Conservation (phyloP, 2,797 vertebrate genomes). For the Clangula hyemalis region DNA sequence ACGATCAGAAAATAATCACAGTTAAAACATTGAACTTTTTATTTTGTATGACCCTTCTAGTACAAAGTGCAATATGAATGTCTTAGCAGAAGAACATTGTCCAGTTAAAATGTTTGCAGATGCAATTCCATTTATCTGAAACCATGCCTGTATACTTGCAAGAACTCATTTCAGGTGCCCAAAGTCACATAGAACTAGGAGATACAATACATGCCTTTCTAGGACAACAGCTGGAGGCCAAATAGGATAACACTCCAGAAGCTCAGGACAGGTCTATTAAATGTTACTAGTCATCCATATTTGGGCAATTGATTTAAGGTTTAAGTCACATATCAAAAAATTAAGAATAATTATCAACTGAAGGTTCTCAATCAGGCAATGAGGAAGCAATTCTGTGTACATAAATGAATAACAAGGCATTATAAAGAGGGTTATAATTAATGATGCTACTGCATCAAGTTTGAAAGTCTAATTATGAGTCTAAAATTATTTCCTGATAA, state of each 20-base stretch:
- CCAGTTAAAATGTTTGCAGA: neutral
- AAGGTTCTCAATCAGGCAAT: conserved; percentile 42
- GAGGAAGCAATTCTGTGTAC: conserved; percentile 41
- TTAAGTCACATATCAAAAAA: conserved; percentile 31
- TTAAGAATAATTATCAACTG: conserved; percentile 36
- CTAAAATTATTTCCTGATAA: conserved; percentile 59
- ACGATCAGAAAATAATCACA: neutral
- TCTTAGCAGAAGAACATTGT: neutral
- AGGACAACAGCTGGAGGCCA: neutral
- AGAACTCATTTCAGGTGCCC: neutral
- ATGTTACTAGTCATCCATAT: neutral
- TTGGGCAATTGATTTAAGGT: conserved; percentile 22
- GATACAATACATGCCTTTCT: neutral
- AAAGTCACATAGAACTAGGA: neutral
- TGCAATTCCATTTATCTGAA: neutral
- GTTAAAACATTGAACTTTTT: neutral
- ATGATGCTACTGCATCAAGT: conserved; percentile 28
- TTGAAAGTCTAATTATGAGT: conserved; percentile 46
- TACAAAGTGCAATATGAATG: neutral
- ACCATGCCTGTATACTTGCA: neutral
- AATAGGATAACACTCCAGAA: neutral
- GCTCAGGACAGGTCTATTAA: neutral
- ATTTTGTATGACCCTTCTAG: neutral
- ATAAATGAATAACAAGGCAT: conserved; percentile 43
- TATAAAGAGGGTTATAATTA: conserved; percentile 44